A percentile compares a stretch with the other conserved stretches of the same genome.
phyloP scores from a whole-genome alignment of 1,140 invertebrate species.

The Trypoxylus dichotomus region DNA sequence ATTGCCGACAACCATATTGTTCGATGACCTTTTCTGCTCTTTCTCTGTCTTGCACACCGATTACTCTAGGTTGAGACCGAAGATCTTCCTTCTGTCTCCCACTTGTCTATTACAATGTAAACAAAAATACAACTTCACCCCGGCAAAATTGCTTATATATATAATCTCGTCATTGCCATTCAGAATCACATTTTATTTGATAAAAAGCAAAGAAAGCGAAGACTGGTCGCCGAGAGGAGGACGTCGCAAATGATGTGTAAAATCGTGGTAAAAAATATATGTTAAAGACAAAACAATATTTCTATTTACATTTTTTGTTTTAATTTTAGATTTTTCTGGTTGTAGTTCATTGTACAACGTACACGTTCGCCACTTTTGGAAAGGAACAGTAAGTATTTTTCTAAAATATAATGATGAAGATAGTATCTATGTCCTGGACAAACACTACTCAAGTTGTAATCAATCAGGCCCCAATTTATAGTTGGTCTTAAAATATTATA shows the following conservation, averaged over 20 bases:
- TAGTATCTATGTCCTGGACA: neutral
- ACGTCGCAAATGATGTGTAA: neutral
- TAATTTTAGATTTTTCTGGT: neutral
- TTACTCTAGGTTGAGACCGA: neutral
- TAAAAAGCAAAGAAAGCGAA: neutral
- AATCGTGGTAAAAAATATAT: neutral
- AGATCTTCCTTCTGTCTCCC: neutral
- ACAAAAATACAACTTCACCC: constrained; percentile 15
- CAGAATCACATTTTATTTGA: neutral
- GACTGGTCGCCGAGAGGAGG: neutral
- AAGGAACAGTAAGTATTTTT: constrained; percentile 3
- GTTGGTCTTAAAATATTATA: too few relatives aligned
- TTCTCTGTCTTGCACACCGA: neutral
- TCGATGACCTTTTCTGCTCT: constrained; percentile 16
- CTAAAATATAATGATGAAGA: neutral
- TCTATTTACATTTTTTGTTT: neutral
- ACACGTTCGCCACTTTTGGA: neutral
- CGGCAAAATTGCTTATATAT: neutral
- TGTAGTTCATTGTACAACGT: neutral
- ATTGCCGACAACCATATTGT: neutral
- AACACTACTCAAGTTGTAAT: too few relatives aligned
- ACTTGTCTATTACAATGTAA: neutral
- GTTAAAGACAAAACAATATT: neutral
- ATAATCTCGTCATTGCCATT: neutral
- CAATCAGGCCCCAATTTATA: too few relatives aligned